These are phyloP conservation scores for Phymastichus coffea DNA, from an alignment of 1,140 invertebrate species.

Conservation along the genomic window DNA sequence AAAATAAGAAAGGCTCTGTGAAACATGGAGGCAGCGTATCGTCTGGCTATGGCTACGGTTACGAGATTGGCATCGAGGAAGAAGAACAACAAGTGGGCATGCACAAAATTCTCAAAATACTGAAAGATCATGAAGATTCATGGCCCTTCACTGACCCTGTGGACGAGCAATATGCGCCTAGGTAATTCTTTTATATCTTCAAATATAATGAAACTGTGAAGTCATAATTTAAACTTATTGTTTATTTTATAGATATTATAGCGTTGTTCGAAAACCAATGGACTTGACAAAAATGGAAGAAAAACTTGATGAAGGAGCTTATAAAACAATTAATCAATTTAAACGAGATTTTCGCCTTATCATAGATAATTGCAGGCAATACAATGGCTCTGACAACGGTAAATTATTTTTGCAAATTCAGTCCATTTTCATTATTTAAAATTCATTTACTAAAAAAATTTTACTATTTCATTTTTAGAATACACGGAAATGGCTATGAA, in stretches of 20 bases:
- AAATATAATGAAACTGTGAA: constrained; percentile 1
- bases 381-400: constrained; percentile 92
- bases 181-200: constrained; percentile 61
- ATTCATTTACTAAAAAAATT: not conserved
- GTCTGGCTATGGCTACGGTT: constrained; percentile 45
- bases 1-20: constrained; percentile 43
- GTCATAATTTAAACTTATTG: not conserved
- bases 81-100: constrained; percentile 84
- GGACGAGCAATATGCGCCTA: constrained; percentile 87
- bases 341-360: constrained; percentile 86
- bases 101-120: constrained; percentile 82
- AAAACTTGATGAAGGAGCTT: constrained; percentile 77
- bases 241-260: constrained; percentile 52
- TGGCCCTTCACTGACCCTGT: constrained; percentile 92
- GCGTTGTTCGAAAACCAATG: constrained; percentile 71
- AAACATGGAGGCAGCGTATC: constrained; percentile 41
- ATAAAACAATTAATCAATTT: constrained; percentile 78
- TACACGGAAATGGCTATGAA: constrained; percentile 87
- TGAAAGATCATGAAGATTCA: constrained; percentile 84
- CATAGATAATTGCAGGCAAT: constrained; percentile 86
- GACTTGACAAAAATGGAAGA: constrained; percentile 86
- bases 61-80: constrained; percentile 56
- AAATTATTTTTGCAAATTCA: constrained; percentile 36
- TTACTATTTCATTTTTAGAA: constrained; percentile 59
- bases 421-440: not conserved